Conservation (phyloP, 2,113 vertebrate genomes). For the Indicator maculatus region DNA sequence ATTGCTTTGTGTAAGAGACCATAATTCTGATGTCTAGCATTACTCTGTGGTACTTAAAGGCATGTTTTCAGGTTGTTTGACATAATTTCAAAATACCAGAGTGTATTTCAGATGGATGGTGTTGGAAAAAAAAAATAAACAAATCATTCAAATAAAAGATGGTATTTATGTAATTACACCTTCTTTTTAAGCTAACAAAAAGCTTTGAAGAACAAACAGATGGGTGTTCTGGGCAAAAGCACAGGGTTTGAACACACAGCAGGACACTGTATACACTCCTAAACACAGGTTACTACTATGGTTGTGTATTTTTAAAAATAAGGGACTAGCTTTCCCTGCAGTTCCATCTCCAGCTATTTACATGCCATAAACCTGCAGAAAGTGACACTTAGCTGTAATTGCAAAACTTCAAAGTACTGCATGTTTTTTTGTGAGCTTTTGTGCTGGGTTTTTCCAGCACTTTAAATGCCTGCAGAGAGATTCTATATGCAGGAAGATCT, state of each 20-base stretch:
- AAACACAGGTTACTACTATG: not conserved
- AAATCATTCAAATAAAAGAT: not conserved
- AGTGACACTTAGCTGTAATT: not conserved
- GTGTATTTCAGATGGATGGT: not conserved
- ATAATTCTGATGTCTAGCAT: not conserved
- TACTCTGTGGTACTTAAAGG: not conserved
- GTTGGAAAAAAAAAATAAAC: not conserved
- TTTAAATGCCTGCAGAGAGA: not conserved
- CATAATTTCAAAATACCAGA: not conserved
- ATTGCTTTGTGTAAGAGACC: not conserved
- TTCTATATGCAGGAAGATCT: not conserved
- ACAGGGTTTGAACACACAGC: not conserved
- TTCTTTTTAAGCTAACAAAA: conserved; percentile 6
- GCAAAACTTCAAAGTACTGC: conserved; percentile 11
- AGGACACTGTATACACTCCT: not conserved
- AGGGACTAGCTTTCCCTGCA: not conserved
- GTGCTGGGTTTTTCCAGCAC: not conserved
- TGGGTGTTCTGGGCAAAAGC: not conserved
- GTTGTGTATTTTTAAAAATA: conserved; percentile 4
- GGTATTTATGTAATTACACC: not conserved
- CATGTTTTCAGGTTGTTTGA: not conserved
- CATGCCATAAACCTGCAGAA: conserved; percentile 9
- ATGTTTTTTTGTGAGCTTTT: not conserved
- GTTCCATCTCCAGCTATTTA: conserved; percentile 6
- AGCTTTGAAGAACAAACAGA: not conserved